Conservation (phyloP, 2,113 vertebrate species). For the Bubo scandiacus region DNA sequence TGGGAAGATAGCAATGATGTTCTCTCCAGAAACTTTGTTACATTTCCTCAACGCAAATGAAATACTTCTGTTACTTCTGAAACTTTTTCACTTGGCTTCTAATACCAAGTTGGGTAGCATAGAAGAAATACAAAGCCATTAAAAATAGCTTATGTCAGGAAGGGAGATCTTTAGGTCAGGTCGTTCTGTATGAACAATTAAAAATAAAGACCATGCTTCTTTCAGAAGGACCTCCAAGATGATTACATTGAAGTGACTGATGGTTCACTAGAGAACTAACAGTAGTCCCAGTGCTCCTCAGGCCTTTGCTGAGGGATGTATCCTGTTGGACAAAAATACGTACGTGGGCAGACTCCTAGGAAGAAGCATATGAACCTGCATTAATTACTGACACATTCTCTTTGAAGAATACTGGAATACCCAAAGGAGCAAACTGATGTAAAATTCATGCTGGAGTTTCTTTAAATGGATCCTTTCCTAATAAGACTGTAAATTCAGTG, state of each 20-base stretch:
- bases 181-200: background rate
- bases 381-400: constrained; percentile 48
- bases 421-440: constrained; percentile 39
- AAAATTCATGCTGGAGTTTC: constrained; percentile 43
- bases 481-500: background rate
- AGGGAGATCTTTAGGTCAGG: background rate
- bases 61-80: background rate
- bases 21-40: background rate
- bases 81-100: background rate
- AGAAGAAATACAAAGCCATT: background rate
- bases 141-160: background rate
- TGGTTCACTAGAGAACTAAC: background rate
- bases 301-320: background rate
- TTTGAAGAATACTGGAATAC: constrained; percentile 51
- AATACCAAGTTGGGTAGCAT: background rate
- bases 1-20: background rate
- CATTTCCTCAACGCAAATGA: background rate
- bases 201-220: background rate
- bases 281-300: background rate
- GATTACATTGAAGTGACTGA: background rate
- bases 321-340: background rate
- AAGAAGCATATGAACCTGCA: constrained; percentile 17
- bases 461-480: constrained; percentile 1
- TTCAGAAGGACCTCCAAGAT: background rate
- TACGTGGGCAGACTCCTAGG: background rate